Conservation (phyloP, 2,113 vertebrate species). For the Platysteira castanea region DNA sequence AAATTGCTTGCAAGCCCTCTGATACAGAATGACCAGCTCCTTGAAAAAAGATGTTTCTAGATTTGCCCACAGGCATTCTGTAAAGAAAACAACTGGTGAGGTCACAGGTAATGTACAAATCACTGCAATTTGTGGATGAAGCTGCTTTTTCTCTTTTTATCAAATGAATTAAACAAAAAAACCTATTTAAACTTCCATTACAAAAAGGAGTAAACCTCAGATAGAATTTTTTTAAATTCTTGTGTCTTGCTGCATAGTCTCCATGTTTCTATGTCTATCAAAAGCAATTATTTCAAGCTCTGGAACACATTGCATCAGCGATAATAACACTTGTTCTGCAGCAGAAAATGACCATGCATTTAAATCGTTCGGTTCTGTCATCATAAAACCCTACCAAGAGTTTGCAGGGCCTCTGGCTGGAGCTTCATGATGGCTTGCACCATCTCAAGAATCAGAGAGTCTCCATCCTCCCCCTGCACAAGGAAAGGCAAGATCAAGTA, state of each 20-base stretch:
- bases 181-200: not conserved
- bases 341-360: not conserved
- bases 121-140: not conserved
- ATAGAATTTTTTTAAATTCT: not conserved
- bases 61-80: conserved; percentile 56
- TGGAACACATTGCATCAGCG: not conserved
- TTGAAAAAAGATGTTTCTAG: conserved; percentile 9
- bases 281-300: not conserved
- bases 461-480: not conserved
- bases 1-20: not conserved
- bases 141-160: not conserved
- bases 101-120: not conserved
- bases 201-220: not conserved
- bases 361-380: not conserved
- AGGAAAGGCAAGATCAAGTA: conserved; percentile 64
- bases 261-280: not conserved
- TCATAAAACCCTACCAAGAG: conserved; percentile 47
- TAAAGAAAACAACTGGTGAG: not conserved
- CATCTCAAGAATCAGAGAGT: not conserved
- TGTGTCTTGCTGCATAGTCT: not conserved
- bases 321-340: not conserved
- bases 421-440: conserved; percentile 1
- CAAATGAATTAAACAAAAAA: not conserved
- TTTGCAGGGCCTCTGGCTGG: not conserved
- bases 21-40: not conserved